These are phyloP conservation scores for Phrynocephalus versicolor DNA, from an alignment of 2,113 vertebrate genomes.

Conservation along the genomic window DNA sequence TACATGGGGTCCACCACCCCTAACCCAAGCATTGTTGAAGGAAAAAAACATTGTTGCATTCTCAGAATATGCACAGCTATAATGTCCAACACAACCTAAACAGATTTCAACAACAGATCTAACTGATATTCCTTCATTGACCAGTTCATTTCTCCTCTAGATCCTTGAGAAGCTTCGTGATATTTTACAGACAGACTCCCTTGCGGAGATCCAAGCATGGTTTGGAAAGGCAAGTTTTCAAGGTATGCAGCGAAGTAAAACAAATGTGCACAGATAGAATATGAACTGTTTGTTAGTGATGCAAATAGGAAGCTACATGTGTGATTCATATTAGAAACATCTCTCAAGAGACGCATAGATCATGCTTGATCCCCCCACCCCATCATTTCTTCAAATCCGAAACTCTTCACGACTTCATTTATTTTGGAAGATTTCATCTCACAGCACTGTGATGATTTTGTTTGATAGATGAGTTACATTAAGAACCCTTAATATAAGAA, in stretches of 20 bases:
- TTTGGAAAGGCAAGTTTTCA: constrained; percentile 52
- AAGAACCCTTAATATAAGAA: too few species aligned
- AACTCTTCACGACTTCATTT: neutral
- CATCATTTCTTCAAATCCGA: neutral
- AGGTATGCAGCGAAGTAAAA: constrained; percentile 47
- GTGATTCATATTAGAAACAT: neutral
- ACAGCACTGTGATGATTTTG: neutral
- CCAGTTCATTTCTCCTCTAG: constrained; percentile 38
- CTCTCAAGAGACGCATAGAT: neutral
- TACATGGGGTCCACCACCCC: too few species aligned
- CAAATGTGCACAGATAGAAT: neutral
- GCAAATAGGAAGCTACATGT: neutral
- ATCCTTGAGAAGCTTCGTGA: constrained; percentile 64
- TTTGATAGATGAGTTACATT: too few species aligned
- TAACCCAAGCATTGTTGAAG: neutral
- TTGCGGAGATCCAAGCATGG: constrained; percentile 64
- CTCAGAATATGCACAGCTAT: too few species aligned
- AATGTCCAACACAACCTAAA: neutral
- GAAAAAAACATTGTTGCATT: too few species aligned
- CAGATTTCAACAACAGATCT: neutral
- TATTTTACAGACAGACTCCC: constrained; percentile 65
- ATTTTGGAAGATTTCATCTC: neutral
- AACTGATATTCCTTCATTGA: neutral
- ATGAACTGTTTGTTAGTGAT: neutral
- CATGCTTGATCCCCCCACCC: neutral